These are phyloP conservation scores for Drosophila testacea DNA, from an alignment of 2,888 invertebrate species.

Conservation along the genomic window DNA sequence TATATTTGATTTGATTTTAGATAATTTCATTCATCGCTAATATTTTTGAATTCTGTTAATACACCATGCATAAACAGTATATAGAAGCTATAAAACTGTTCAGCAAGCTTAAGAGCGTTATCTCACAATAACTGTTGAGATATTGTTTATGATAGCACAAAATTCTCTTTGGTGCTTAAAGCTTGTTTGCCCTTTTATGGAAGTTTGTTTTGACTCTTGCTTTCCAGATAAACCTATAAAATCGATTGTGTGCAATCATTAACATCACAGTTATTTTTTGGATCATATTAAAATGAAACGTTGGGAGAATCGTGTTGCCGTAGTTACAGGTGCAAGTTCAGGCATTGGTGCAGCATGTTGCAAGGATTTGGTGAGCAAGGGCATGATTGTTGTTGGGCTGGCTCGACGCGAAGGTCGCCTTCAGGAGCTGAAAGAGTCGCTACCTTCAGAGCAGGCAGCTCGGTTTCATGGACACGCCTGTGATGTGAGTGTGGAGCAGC, in stretches of 20 bases:
- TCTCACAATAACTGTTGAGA: slow-evolving; percentile 5
- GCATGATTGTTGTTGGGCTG: slow-evolving; percentile 16
- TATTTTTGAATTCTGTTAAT: too few species aligned
- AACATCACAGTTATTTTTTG: neutral
- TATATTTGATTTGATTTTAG: neutral
- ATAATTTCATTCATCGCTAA: too few species aligned
- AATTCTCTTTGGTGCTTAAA: slow-evolving; percentile 10
- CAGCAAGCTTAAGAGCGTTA: slow-evolving; percentile 5
- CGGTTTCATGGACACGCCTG: slow-evolving; percentile 11
- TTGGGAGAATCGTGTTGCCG: slow-evolving; percentile 21
- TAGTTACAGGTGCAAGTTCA: slow-evolving; percentile 12
- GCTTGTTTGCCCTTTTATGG: slow-evolving; percentile 21
- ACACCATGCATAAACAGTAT: too few species aligned
- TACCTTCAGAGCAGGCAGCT: slow-evolving; percentile 1
- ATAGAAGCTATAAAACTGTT: too few species aligned
- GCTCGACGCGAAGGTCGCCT: slow-evolving; percentile 1
- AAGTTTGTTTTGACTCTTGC: neutral
- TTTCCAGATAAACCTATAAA: slow-evolving; percentile 2
- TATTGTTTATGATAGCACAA: slow-evolving; percentile 4
- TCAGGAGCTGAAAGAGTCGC: slow-evolving; percentile 10
- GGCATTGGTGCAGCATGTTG: slow-evolving; percentile 21
- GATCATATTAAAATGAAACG: slow-evolving; percentile 5
- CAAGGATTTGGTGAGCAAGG: slow-evolving; percentile 17
- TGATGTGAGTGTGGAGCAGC: slow-evolving; percentile 20
- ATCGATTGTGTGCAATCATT: neutral